Conservation (phyloP, 2,888 invertebrate species). For the Aethes cnicana region DNA sequence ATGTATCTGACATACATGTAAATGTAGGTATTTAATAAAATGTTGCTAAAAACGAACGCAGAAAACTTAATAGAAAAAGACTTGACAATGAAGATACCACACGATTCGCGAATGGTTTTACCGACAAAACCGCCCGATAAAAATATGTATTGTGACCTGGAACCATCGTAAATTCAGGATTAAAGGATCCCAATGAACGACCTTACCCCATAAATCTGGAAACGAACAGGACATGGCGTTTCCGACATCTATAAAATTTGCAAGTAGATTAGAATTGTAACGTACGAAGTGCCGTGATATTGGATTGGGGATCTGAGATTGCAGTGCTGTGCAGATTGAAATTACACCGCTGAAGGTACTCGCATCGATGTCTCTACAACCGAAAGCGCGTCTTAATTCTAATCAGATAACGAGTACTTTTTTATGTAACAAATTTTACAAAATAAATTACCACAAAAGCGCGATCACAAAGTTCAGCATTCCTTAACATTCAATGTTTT, state of each 20-base stretch:
- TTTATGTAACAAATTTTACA: too few species aligned
- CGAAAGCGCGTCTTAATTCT: too few species aligned
- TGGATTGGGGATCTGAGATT: constrained; percentile 14
- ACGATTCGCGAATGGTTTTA: constrained; percentile 18
- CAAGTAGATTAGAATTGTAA: constrained; percentile 29
- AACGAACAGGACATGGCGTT: constrained; percentile 25
- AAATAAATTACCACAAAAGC: constrained; percentile 9
- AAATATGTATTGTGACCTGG: constrained; percentile 31
- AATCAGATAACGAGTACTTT: too few species aligned
- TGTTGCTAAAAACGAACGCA: too few species aligned
- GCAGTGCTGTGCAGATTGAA: constrained; percentile 14
- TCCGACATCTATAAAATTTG: constrained; percentile 29
- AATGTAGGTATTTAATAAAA: too few species aligned
- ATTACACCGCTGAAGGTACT: constrained; percentile 5
- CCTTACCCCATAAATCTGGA: constrained; percentile 38
- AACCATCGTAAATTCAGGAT: constrained; percentile 47
- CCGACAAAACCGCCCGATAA: constrained; percentile 17
- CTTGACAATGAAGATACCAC: too few species aligned
- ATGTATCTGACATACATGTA: too few species aligned
- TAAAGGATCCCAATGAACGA: constrained; percentile 42
- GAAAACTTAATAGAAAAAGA: too few species aligned
- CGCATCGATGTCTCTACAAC: background rate
- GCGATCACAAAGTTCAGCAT: background rate
- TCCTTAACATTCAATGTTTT: constrained; percentile 5
- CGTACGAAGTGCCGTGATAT: constrained; percentile 20